Conservation (phyloP, 2,113 vertebrate species). For the Tauraco erythrolophus region DNA sequence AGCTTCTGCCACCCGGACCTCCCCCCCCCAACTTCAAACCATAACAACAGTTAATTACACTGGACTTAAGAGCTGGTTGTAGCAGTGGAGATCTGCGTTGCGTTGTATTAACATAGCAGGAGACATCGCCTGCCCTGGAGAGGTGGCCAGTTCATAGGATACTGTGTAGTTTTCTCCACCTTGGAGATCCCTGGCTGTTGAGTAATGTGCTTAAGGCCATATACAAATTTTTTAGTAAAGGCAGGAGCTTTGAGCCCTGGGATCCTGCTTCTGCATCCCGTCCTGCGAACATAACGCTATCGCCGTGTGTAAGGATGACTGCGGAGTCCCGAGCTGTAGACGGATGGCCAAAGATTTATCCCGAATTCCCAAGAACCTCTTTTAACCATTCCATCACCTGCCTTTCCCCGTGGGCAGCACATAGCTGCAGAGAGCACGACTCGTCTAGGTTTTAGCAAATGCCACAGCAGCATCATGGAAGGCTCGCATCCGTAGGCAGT, state of each 20-base stretch:
- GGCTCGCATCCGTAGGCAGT: neutral
- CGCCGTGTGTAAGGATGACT: neutral
- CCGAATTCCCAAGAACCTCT: neutral
- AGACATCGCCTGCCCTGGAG: neutral
- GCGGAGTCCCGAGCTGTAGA: neutral
- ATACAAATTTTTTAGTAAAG: neutral
- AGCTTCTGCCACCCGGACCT: too few relatives aligned
- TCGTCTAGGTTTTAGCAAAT: neutral
- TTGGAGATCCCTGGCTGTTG: neutral
- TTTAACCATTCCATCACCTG: neutral
- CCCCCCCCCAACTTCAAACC: too few relatives aligned
- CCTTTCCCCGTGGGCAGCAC: accelerated
- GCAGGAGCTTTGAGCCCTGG: neutral
- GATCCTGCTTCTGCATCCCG: neutral
- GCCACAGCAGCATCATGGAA: neutral
- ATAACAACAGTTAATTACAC: neutral
- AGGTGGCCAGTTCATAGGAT: neutral
- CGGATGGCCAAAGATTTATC: neutral
- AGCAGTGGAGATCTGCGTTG: neutral
- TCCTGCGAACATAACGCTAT: neutral
- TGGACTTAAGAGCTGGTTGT: neutral
- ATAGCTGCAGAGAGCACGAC: neutral
- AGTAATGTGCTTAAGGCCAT: neutral
- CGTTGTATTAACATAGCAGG: neutral
- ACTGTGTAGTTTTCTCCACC: neutral